These are phyloP conservation scores for Zoanthus sansibaricus DNA, from an alignment of 92 coral and sea anemone species.

Conservation along the genomic window DNA sequence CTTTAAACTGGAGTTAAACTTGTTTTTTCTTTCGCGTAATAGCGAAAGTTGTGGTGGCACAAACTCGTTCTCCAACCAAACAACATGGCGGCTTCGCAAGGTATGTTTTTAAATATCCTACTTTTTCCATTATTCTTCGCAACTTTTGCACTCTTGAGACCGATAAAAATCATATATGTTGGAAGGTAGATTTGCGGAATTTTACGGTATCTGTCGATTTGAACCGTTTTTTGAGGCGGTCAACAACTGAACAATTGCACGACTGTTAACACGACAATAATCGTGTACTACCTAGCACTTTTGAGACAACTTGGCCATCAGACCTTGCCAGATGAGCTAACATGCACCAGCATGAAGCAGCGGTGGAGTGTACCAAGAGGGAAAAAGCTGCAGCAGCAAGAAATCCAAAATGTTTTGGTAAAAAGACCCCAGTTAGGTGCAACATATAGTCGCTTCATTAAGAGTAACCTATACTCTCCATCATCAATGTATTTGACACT, in stretches of 20 bases:
- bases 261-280: constrained; percentile 5
- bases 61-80: constrained; percentile 10
- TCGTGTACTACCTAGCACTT: constrained; percentile 59
- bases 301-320: constrained; percentile 57
- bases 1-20: not conserved
- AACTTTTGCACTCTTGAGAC: constrained; percentile 8
- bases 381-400: constrained; percentile 38
- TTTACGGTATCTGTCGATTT: constrained; percentile 13
- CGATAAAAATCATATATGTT: constrained; percentile 6
- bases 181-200: constrained; percentile 8
- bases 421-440: constrained; percentile 56
- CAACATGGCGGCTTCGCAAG: constrained; percentile 10
- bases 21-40: constrained; percentile 7
- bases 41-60: constrained; percentile 14
- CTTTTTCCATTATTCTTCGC: constrained; percentile 2
- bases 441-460: constrained; percentile 35
- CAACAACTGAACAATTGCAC: constrained; percentile 4
- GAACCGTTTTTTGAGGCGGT: constrained; percentile 15
- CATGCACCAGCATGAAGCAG: constrained; percentile 64
- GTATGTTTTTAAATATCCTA: constrained; percentile 1
- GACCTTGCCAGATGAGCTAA: constrained; percentile 61
- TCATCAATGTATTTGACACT: constrained; percentile 28
- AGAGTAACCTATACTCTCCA: constrained; percentile 63
- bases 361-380: constrained; percentile 64
- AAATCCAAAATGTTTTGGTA: constrained; percentile 34